Evolutionary conservation across 2,797 vertebrate species (phyloP).

Genomic region (Tokudaia tokunoshimensis): DNA sequence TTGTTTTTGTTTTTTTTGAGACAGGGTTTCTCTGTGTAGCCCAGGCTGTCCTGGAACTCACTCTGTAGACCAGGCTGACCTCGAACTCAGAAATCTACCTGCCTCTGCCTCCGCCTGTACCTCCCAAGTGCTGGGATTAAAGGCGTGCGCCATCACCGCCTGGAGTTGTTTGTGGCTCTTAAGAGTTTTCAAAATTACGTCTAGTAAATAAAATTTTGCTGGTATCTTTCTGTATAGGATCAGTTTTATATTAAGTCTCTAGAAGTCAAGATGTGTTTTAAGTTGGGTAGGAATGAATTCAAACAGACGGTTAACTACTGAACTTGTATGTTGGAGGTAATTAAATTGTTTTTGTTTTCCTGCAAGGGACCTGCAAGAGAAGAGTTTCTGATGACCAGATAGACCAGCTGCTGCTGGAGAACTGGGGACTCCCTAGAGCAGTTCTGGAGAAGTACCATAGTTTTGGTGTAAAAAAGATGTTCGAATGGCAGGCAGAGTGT

Average conservation of each 20-base stretch:
- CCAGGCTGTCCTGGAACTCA: too few relatives aligned
- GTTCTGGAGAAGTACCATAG: constrained; percentile 94
- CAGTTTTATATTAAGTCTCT: background rate
- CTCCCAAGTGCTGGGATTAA: too few relatives aligned
- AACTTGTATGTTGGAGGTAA: constrained; percentile 34
- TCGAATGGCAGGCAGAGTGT: constrained; percentile 99
- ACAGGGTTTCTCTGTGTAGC: too few relatives aligned
- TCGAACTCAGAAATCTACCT: too few relatives aligned
- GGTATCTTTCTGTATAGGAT: background rate
- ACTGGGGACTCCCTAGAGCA: constrained; percentile 95
- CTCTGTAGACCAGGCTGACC: too few relatives aligned
- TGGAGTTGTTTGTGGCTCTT: background rate
- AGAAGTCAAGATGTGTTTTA: constrained; percentile 1
- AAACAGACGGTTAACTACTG: background rate
- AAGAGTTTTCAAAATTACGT: background rate
- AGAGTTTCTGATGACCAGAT: constrained; percentile 89
- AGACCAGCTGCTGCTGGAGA: constrained; percentile 94
- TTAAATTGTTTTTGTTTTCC: constrained; percentile 81
- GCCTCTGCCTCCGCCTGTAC: too few relatives aligned
- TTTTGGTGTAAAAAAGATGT: constrained; percentile 95
- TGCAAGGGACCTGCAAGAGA: constrained; percentile 88
- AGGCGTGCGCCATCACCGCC: too few relatives aligned
- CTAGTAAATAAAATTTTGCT: background rate
- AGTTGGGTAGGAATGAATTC: constrained; percentile 7
- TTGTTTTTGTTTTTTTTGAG: too few relatives aligned